These are phyloP conservation scores for Drosophila sp. DNA, from an alignment of 1,140 invertebrate genomes.

Conservation along the genomic window DNA sequence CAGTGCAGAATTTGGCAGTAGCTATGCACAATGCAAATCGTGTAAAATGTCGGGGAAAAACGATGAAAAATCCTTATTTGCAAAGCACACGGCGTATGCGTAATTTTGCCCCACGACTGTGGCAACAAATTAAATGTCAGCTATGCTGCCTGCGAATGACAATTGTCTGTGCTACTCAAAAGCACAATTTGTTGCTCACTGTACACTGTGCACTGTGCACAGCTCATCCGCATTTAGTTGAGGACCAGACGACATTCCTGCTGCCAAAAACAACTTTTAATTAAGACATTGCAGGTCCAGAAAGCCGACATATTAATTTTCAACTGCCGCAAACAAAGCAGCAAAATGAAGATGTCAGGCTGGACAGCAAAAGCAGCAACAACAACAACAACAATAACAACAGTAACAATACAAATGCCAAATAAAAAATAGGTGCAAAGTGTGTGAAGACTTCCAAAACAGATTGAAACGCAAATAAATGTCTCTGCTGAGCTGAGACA, in stretches of 20 bases:
- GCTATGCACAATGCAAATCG: not conserved
- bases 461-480: conserved; percentile 74
- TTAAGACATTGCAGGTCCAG: conserved; percentile 75
- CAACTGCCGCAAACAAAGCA: conserved; percentile 65
- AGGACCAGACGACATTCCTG: conserved; percentile 15
- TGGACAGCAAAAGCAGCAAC: conserved; percentile 39
- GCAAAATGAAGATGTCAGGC: conserved; percentile 63
- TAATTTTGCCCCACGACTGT: conserved; percentile 43
- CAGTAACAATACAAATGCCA: conserved; percentile 23
- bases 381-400: conserved; percentile 19
- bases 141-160: conserved; percentile 43
- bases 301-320: conserved; percentile 76
- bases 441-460: conserved; percentile 61
- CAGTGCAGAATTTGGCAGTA: not conserved
- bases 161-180: conserved; percentile 47
- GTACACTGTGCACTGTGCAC: not conserved
- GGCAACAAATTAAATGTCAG: conserved; percentile 63
- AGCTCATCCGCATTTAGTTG: conserved; percentile 10
- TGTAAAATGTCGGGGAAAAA: not conserved
- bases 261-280: conserved; percentile 71
- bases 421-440: conserved; percentile 51
- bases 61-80: not conserved
- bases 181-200: conserved; percentile 45
- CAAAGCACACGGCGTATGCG: conserved; percentile 59
- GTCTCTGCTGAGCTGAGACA: conserved; percentile 45